Evolutionary conservation across 1,140 invertebrate genomes (phyloP), one percentile per base, ranked within the genome.

Genomic region (Bicyclus anynana): DNA sequence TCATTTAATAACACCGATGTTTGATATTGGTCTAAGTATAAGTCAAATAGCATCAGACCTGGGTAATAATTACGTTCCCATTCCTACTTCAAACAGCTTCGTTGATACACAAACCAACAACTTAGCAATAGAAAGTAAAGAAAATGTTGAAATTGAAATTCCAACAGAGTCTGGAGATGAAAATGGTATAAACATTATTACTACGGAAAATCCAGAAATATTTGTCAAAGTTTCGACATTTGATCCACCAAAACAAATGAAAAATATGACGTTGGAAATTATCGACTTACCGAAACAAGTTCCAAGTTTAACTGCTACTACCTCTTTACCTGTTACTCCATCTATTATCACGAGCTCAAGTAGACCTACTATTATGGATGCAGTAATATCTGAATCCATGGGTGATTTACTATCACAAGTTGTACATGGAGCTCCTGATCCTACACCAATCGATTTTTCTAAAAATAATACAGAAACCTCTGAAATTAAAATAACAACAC

Each of bases 31-130:
- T 48, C 81, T 83, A 61, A 88, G 85, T 65, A 82, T 88, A 33
- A 88, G 82, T 59, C 85, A 88, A 73, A 88, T 88, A 52, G 82
- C 85, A 33, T 84, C 84, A 3, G 84, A 87, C 65, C 62, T 88
- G n/a, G 84, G 82, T 13, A 62, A 60, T 33, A 75, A 70, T 44
- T 84, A 70, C 59, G 62, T 53, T 54, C 74, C 83, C 20, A 44
- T 78, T 4, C 74, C 81, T 7, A 83, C 81, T 13, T 61, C 77
- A 10, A 77, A 58, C 52, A 74, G 77, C 56, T 59, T 81, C 53
- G 40, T 80, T 46, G 81, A 86, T 54, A 67, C 51, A 2, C 74
- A 81, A 62, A 26, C 65, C 21, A 74, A 58, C 55, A 62, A 56
- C 16, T 62, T 75, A 5, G 64, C 73, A 46, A 59, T 85, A 33